Conservation (phyloP, 2,888 invertebrate species). For the Ormyrus labotus region DNA sequence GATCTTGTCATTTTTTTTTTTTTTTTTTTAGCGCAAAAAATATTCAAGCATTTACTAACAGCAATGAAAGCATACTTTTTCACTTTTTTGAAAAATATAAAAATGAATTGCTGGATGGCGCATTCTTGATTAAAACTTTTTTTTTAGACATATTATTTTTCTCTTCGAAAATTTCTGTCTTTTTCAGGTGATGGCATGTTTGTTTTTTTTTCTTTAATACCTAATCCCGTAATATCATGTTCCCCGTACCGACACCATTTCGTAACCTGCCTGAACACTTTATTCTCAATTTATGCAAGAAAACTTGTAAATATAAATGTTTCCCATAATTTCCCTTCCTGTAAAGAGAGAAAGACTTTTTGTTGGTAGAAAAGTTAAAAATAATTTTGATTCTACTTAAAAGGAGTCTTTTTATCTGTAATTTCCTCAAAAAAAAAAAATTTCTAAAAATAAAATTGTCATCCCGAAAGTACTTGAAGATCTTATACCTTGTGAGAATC, state of each 20-base stretch:
- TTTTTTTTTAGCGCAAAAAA: conserved; percentile 26
- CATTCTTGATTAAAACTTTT: not conserved
- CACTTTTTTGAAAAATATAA: not conserved
- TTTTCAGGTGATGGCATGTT: conserved; percentile 74
- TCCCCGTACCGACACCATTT: not conserved
- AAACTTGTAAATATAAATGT: conserved; percentile 30
- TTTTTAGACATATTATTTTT: conserved; percentile 5
- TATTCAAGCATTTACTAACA: conserved; percentile 36
- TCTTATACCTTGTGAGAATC: not conserved
- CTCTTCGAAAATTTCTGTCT: conserved; percentile 68
- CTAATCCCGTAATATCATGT: conserved; percentile 1
- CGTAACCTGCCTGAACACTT: not conserved
- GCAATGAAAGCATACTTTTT: conserved; percentile 9
- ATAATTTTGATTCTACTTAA: not conserved
- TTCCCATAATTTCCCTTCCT: not conserved
- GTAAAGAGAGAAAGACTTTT: conserved; percentile 21
- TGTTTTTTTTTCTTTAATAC: conserved; percentile 59
- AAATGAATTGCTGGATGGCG: conserved; percentile 20
- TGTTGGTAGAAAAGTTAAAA: not conserved
- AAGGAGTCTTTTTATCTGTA: not conserved
- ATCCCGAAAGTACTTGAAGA: not conserved
- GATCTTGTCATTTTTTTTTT: not conserved
- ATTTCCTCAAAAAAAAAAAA: not conserved
- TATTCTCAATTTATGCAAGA: not conserved
- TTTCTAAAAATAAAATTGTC: conserved; percentile 4